Conservation (phyloP, 2,113 vertebrate genomes). For the Sinocyclocheilus anshuiensis region DNA sequence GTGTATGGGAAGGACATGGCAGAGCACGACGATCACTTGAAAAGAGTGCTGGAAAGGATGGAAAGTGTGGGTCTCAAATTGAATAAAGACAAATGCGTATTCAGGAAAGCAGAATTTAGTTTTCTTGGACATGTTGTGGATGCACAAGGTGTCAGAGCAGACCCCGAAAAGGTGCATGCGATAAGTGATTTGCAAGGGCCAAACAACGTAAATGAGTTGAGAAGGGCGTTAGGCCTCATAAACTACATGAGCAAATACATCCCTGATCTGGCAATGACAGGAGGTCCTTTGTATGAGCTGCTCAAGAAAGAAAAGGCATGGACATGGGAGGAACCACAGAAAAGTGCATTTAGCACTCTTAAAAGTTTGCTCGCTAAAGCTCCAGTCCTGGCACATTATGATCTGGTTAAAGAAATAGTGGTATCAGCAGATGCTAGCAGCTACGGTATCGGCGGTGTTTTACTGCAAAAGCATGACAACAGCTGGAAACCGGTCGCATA, state of each 20-base stretch:
- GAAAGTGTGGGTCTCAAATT: neutral
- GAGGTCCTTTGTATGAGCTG: too few relatives aligned
- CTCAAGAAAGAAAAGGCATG: too few relatives aligned
- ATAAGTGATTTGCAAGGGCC: neutral
- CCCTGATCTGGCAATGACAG: neutral
- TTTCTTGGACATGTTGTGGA: neutral
- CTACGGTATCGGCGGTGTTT: too few relatives aligned
- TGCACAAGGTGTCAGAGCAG: neutral
- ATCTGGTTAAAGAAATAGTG: neutral
- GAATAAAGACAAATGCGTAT: neutral
- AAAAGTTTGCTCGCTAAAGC: neutral
- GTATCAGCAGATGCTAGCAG: too few relatives aligned
- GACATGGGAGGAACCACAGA: conserved; percentile 3
- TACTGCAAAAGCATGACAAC: neutral
- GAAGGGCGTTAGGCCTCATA: neutral
- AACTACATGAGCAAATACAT: neutral
- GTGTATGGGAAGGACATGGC: too few relatives aligned
- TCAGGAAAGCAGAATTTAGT: neutral
- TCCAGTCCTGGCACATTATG: conserved; percentile 9
- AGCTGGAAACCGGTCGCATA: conserved; percentile 40
- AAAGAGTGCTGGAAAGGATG: neutral
- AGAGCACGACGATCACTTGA: neutral
- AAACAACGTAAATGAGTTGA: neutral
- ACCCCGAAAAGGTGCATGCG: neutral
- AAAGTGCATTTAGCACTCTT: neutral